Evolutionary conservation across 2,888 invertebrate species (phyloP).

Genomic region (Ceratothoa steindachneri): DNA sequence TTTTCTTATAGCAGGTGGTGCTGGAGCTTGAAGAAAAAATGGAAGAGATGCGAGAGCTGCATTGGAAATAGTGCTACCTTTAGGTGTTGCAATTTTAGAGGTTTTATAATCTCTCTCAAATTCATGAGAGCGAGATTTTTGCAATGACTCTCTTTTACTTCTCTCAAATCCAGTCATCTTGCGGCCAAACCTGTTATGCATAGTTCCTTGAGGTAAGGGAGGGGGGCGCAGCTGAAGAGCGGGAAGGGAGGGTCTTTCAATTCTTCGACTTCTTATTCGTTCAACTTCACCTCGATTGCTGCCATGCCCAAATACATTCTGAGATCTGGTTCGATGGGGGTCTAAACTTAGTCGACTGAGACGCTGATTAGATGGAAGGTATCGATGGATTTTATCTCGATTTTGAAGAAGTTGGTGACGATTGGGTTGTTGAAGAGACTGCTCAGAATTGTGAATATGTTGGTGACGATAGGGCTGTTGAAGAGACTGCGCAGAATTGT

Average conservation of each 20-base stretch:
- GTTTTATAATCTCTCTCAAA: not conserved
- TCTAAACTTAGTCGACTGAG: no score
- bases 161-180: not conserved
- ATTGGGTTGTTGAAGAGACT: no score
- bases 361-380: not conserved
- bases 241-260: not conserved
- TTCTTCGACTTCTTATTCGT: no score
- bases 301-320: no score
- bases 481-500: not conserved
- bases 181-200: not conserved
- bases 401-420: no score
- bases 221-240: slow-evolving; percentile 1
- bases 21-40: not conserved
- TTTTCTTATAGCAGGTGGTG: not conserved
- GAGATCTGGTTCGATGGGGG: no score
- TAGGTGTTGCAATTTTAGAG: not conserved
- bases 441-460: not conserved
- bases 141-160: not conserved
- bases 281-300: no score
- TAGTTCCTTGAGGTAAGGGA: not conserved
- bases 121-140: not conserved
- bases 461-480: not conserved
- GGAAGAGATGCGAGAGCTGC: not conserved
- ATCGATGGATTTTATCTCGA: not conserved
- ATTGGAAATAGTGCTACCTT: not conserved